Evolutionary conservation across 2,797 vertebrate genomes (phyloP).

Genomic region (Crypturellus tataupa): DNA sequence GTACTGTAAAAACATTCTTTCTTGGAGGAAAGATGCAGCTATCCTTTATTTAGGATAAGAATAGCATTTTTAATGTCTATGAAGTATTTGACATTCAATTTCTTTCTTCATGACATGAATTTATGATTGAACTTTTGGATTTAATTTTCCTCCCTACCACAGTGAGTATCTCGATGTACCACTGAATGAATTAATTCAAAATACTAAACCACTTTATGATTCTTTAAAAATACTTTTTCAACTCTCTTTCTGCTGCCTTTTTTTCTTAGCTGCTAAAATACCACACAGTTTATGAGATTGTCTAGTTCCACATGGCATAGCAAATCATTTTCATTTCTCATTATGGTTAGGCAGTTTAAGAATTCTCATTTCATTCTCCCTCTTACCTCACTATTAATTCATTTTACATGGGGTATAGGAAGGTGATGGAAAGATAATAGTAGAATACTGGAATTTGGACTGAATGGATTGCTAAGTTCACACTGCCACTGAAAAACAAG

Average conservation of each 20-base stretch:
- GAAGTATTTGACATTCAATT: not conserved
- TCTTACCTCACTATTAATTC: constrained; percentile 42
- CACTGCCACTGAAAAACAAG: not conserved
- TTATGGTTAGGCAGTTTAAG: constrained; percentile 31
- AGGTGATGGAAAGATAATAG: not conserved
- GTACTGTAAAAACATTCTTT: not conserved
- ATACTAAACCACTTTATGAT: not conserved
- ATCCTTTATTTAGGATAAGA: not conserved
- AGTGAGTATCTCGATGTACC: not conserved
- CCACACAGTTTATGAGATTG: constrained; percentile 12
- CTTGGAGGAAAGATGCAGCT: not conserved
- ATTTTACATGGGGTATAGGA: not conserved
- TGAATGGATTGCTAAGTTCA: not conserved
- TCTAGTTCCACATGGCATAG: constrained; percentile 40
- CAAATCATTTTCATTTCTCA: constrained; percentile 55
- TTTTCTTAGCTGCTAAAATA: constrained; percentile 1
- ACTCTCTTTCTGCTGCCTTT: not conserved
- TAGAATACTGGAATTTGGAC: not conserved
- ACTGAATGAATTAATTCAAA: not conserved
- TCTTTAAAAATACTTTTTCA: not conserved
- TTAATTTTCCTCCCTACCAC: not conserved
- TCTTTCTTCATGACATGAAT: not conserved
- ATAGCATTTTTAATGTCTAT: not conserved
- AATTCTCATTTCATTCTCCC: constrained; percentile 12
- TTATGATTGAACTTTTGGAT: not conserved